A percentile compares a stretch with the other conserved stretches of the same genome.
These are phyloP conservation scores for Ochotona curzoniae DNA, from an alignment of 2,113 vertebrate species.

Conservation along the genomic window DNA sequence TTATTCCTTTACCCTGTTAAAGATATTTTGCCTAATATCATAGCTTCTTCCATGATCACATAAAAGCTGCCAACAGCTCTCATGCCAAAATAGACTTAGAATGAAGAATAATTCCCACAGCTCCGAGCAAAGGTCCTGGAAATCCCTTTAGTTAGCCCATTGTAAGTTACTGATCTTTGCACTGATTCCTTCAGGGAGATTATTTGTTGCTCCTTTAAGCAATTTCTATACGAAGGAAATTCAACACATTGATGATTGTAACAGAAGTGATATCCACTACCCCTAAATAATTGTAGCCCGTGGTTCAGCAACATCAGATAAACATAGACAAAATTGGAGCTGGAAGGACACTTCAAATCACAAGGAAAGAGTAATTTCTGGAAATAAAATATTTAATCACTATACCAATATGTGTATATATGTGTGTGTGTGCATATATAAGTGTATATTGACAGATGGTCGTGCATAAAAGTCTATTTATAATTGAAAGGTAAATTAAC, in stretches of 20 bases:
- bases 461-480: no score
- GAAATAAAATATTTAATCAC: not conserved
- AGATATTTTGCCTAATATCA: no score
- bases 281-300: not conserved
- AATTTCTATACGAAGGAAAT: not conserved
- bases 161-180: conserved; percentile 3
- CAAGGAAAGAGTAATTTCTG: not conserved
- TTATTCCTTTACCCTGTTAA: not conserved
- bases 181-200: not conserved
- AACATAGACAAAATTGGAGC: not conserved
- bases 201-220: not conserved
- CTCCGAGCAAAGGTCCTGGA: not conserved
- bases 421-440: not conserved
- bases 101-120: not conserved
- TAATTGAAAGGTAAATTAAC: no score
- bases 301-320: not conserved
- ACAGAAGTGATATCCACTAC: not conserved
- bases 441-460: not conserved
- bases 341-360: not conserved
- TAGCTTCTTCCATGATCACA: not conserved
- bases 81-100: not conserved
- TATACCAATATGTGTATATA: not conserved
- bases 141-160: not conserved
- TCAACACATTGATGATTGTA: not conserved
- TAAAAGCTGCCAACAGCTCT: not conserved